Evolutionary conservation across 1,140 invertebrate species (phyloP).

Genomic region (Saccostrea cuccullata): DNA sequence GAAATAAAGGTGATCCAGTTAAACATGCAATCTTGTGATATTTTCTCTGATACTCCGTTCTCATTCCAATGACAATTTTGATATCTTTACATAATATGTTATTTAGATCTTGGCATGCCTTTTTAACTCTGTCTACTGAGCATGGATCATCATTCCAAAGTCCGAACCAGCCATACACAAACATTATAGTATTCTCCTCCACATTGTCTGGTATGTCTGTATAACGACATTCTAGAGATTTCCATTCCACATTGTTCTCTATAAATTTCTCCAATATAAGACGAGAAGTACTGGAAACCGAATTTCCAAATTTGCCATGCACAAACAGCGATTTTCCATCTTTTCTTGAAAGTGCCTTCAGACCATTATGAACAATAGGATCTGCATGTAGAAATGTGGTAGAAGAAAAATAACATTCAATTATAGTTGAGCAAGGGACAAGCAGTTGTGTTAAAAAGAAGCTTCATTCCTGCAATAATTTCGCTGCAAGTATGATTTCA

Average conservation of each 20-base stretch:
- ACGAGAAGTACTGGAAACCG: slow-evolving; percentile 5
- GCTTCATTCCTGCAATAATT: too few relatives aligned
- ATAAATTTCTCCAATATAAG: neutral
- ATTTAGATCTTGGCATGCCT: neutral
- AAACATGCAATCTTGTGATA: too few relatives aligned
- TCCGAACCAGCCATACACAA: slow-evolving; percentile 15
- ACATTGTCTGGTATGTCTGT: slow-evolving; percentile 13
- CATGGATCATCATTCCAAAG: slow-evolving; percentile 22
- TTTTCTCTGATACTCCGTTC: neutral
- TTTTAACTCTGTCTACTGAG: neutral
- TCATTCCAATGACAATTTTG: slow-evolving; percentile 11
- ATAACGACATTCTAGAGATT: neutral
- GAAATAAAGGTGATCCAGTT: neutral
- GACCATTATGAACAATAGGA: neutral
- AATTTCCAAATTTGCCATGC: slow-evolving; percentile 1
- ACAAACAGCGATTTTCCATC: neutral
- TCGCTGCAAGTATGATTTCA: too few relatives aligned
- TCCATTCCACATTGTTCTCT: neutral
- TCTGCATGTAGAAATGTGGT: too few relatives aligned
- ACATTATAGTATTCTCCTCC: slow-evolving; percentile 1
- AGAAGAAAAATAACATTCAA: too few relatives aligned
- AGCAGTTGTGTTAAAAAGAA: too few relatives aligned
- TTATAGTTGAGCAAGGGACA: too few relatives aligned
- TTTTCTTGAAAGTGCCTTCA: neutral
- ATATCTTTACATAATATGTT: neutral